Evolutionary conservation across 2,797 vertebrate genomes (phyloP).

Genomic region (Danio jaintianensis): DNA sequence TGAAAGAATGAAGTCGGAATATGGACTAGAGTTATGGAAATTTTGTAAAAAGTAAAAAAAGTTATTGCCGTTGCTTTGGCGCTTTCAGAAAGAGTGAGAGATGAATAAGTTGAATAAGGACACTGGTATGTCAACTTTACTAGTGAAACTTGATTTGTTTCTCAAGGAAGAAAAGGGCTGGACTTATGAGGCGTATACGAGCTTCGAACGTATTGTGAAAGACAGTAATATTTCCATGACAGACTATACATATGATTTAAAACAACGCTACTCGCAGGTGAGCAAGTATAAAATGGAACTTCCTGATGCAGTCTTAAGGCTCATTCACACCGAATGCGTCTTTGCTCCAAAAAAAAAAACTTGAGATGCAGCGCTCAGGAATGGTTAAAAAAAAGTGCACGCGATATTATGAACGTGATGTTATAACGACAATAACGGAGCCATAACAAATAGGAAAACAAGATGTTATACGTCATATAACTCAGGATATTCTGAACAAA

Average conservation of each 20-base stretch:
- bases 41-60: slow-evolving; percentile 28
- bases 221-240: slow-evolving; percentile 10
- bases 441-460: too few species aligned
- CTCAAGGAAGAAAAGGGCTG: slow-evolving; percentile 35
- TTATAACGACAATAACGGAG: too few species aligned
- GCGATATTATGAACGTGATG: too few species aligned
- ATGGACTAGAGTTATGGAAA: slow-evolving; percentile 25
- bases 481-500: too few species aligned
- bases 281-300: slow-evolving; percentile 40
- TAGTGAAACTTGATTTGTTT: slow-evolving; percentile 13
- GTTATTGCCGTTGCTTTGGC: not conserved
- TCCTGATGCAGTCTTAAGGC: slow-evolving; percentile 1
- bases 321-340: too few species aligned
- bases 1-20: slow-evolving; percentile 33
- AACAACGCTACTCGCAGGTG: slow-evolving; percentile 19
- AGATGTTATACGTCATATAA: too few species aligned
- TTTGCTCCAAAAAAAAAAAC: too few species aligned
- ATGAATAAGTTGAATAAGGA: slow-evolving; percentile 22
- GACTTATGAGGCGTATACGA: slow-evolving; percentile 1
- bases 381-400: too few species aligned
- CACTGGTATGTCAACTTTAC: slow-evolving; percentile 14
- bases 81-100: not conserved
- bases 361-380: too few species aligned
- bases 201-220: slow-evolving; percentile 3
- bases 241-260: not conserved